Conservation (phyloP, 2,113 vertebrate species). For the Forbesichthys agassizii region DNA sequence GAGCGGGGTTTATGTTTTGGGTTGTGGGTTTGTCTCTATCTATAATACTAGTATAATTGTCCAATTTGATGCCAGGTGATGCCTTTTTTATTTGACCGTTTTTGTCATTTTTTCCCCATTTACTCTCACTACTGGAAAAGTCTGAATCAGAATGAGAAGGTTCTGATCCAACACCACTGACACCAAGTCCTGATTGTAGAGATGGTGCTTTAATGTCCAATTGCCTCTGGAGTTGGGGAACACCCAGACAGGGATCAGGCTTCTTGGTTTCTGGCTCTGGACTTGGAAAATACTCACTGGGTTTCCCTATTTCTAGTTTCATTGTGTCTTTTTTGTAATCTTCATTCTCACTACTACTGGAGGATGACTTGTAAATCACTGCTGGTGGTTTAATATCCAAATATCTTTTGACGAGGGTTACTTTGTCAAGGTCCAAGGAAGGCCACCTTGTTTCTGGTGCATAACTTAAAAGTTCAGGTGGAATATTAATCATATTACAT, state of each 20-base stretch:
- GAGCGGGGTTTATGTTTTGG: slow-evolving; percentile 4
- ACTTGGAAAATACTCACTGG: neutral
- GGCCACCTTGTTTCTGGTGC: slow-evolving; percentile 5
- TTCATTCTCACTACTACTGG: slow-evolving; percentile 16
- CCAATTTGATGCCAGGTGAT: slow-evolving; percentile 37
- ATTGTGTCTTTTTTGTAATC: neutral
- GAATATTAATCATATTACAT: neutral
- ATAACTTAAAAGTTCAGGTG: accelerated
- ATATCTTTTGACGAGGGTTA: slow-evolving; percentile 7
- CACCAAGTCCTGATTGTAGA: neutral
- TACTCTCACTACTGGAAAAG: slow-evolving; percentile 39
- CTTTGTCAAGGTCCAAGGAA: neutral
- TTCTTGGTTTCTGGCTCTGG: neutral
- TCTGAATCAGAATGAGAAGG: slow-evolving; percentile 16
- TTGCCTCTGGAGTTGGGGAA: slow-evolving; percentile 15
- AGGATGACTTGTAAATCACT: slow-evolving; percentile 4
- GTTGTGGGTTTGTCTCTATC: slow-evolving; percentile 26
- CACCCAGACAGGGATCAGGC: neutral
- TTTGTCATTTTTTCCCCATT: slow-evolving; percentile 37
- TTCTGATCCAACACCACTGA: neutral
- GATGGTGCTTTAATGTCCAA: slow-evolving; percentile 34
- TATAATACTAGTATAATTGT: slow-evolving; percentile 45
- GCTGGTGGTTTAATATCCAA: slow-evolving; percentile 46
- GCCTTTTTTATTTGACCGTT: slow-evolving; percentile 17
- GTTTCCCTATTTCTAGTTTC: neutral